Base-by-base conservation (phyloP, 2,888 invertebrate species). In the Eupithecia dodoneata region DNA sequence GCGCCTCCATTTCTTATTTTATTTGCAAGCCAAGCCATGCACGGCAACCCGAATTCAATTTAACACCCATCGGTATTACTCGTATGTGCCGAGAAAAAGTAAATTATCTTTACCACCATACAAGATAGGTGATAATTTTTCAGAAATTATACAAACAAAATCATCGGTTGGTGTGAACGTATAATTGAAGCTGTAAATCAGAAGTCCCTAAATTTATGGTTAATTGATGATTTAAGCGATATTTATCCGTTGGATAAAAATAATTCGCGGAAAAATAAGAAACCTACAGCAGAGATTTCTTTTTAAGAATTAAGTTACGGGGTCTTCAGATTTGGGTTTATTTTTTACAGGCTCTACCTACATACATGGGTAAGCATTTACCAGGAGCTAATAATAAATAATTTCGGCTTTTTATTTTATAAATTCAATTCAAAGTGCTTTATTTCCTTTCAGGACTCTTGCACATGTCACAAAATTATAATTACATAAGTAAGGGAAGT, bases 1-100 rank as follows among this genome's bases (percentile, higher is more conserved):
- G 90, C 93, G 87, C 93, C 91, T 90, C 86, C 90, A 87, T 89
- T 92, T 93, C 92, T 93, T 93, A 94, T 94, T 94, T 93, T 93
- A 94, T 94, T 94, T 93, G 91, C 87, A 87, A 76, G 76, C 66
- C 59, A 18, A 73, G 75, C 63, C 67, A 18, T 59, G 67, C 67
- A 47, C 18, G 71, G 85, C 91, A 92, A 90, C 91, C 88, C 90
- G 91, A 92, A 95, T 93, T 94, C 94, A 95, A 95, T 95, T 95
- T 92, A 93, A 90, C 93, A 92, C 92, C 89, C 92, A 91, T 92
- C 92, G 91, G 89, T 89, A 90, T 93, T 90, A 30, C 30, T 30
- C 30, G 30, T 30, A 90, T 90, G 89, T 87, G 88, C 84, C 86
- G 85, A 87, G 30, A 90, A 89, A 88, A 85, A 84, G 87, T 89